Evolutionary conservation across 2,888 invertebrate genomes (phyloP), one percentile per base, ranked within the genome.

Genomic region (Palloptera scutellata): DNA sequence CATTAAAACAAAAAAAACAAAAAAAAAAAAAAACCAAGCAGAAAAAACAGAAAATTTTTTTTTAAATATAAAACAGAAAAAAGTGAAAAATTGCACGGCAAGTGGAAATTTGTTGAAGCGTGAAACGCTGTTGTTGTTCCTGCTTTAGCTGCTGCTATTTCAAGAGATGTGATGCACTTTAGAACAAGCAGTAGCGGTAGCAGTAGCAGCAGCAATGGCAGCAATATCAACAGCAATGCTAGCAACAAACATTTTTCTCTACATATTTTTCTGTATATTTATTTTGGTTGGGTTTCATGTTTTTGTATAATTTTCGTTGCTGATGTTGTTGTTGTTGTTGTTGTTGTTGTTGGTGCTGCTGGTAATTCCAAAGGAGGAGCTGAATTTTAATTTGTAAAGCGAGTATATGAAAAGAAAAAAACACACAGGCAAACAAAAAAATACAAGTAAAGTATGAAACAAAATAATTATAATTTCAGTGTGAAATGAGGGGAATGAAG

Each of bases 21-120:
- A 2, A 48, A 52, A 52, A 52, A 52, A 52, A 52, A 52, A n/a
- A 58, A 51, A 64, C 42, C 19, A 61, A 15, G 54, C 45, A 57
- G 13, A 45, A 40, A 43, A 58, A 57, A 41, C 15, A 52, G 40
- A 48, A 76, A 76, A 77, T 74, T 74, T 73, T 75, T 72, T 72
- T 53, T 17, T 43, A 8, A 69, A 74, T 74, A 76, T 74, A 77
- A 73, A 77, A 76, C 8, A 64, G n/a, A 64, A 13, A 43, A 43
- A 61, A 55, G 60, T 53, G 64, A 61, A 64, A 68, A 68, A 61
- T 73, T 73, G 75, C 73, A 70, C 73, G 73, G 73, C 78, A 79
- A 78, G 78, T 79, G 78, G 77, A 79, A 77, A 74, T 78, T 79
- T 76, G 75, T 77, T 78, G 74, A 73, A 75, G 78, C 79, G 72